Conservation (phyloP, 2,113 vertebrate species). For the Zosterops pallidus region DNA sequence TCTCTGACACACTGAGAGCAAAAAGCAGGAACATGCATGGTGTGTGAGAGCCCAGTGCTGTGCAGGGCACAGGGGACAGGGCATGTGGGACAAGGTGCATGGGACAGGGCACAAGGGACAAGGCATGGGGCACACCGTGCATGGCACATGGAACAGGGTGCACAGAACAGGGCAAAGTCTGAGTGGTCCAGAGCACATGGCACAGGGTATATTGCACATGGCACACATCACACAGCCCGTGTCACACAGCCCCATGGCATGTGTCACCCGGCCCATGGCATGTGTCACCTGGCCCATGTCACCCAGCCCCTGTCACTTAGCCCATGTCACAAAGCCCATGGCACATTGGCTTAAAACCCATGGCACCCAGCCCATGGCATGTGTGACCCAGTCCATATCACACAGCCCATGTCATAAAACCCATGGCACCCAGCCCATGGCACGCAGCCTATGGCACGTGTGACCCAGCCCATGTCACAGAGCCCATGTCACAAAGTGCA, state of each 20-base stretch:
- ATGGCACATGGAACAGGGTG: no score
- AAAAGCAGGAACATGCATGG: background rate
- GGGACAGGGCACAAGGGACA: accelerated
- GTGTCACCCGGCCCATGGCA: no score
- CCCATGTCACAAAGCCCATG: background rate
- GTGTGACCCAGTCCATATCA: background rate
- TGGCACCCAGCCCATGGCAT: background rate
- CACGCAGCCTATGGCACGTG: no score
- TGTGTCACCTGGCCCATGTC: no score
- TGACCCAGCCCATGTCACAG: no score
- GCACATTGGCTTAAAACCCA: background rate
- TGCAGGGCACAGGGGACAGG: accelerated
- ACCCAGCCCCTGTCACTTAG: background rate
- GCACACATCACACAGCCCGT: background rate
- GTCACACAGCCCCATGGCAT: background rate
- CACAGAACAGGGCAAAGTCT: background rate
- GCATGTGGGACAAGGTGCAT: accelerated
- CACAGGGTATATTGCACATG: no score
- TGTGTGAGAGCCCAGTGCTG: background rate
- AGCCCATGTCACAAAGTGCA: no score
- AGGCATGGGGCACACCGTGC: accelerated
- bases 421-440: accelerated
- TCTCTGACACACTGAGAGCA: conserved; percentile 41
- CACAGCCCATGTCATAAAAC: background rate
- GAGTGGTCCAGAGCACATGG: no score